Evolutionary conservation across 2,113 vertebrate genomes (phyloP), one percentile per base, ranked within the genome.

Genomic region (Ammodramus savannarum): DNA sequence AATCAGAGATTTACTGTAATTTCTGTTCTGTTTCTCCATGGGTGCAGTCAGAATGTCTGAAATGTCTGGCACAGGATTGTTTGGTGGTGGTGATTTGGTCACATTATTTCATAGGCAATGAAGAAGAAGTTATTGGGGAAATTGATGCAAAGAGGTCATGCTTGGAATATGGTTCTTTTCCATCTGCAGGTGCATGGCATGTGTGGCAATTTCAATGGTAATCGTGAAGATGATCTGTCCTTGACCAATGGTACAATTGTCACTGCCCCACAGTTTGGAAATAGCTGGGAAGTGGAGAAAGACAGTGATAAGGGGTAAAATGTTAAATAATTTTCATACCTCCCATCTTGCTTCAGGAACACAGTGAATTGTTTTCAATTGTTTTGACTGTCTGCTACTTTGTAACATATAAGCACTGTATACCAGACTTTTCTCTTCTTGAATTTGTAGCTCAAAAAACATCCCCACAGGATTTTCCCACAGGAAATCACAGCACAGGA

Each of bases 131-230:
- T 61, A 48, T 11, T 31, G 46, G 26, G 20, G n/a, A 87, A 76
- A 25, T 13, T 78, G 72, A 36, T 66, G 18, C 19, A 63, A 87
- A 59, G 32, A 63, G 13, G 25, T 48, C 48, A 31, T 63, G 31
- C 43, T 85, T 67, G 85, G 38, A 62, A 69, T 55, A 29, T 14
- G 46, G 13, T 63, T 79, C 38, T 85, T 91, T 6, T 83, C 46
- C 52, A 46, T 49, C 74, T 92, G 29, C 87, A 98, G 97, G 96
- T 97, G 16, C 93, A 94, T 55, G 97, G 97, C 71, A 95, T 98
- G 94, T 98, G 97, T 58, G 97, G 97, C 32, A 98, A 98, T 84
- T 98, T 97, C 93, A 98, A 97, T 26, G 87, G 71, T 19, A 46
- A 57, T 7, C 18, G 0, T 31, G 86, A 85, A 77, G 97, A 98